phyloP scores from a whole-genome alignment of 2,113 vertebrate genomes.

The Rhabdornis inornatus region DNA sequence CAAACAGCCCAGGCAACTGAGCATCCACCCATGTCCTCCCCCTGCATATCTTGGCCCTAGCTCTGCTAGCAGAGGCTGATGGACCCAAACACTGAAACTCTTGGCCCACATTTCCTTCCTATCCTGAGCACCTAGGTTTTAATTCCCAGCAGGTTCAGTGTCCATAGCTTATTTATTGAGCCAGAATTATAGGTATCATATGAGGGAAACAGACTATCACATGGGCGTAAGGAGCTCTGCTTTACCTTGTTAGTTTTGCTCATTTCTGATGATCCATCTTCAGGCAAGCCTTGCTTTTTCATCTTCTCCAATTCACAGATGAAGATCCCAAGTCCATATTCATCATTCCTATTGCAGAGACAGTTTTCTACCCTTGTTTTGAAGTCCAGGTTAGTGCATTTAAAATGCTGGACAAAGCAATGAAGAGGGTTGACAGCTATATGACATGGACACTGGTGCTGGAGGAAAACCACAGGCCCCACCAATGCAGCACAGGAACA shows the following conservation, averaged over 20 bases:
- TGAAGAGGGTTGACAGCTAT: not conserved
- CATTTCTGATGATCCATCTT: not conserved
- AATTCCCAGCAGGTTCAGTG: not conserved
- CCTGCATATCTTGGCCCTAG: not conserved
- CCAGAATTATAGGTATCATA: not conserved
- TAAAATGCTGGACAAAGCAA: not conserved
- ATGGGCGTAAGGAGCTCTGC: rapidly evolving
- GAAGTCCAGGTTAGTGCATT: not conserved
- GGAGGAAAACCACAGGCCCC: not conserved
- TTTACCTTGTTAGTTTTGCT: not conserved
- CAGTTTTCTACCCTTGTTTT: not conserved
- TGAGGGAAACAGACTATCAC: not conserved
- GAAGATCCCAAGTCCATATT: not conserved
- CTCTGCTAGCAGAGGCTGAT: not conserved
- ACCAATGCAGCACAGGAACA: not conserved
- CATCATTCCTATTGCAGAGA: not conserved
- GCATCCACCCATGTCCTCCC: not conserved
- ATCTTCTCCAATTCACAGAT: not conserved
- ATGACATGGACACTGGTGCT: rapidly evolving
- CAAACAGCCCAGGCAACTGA: not conserved
- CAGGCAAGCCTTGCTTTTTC: not conserved
- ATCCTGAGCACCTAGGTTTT: not conserved
- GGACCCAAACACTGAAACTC: not conserved
- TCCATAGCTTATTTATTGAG: not conserved
- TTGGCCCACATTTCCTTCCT: not conserved